Evolutionary conservation across 2,797 vertebrate genomes (phyloP), one percentile per base, ranked within the genome.

Genomic region (Glyptemys insculpta): DNA sequence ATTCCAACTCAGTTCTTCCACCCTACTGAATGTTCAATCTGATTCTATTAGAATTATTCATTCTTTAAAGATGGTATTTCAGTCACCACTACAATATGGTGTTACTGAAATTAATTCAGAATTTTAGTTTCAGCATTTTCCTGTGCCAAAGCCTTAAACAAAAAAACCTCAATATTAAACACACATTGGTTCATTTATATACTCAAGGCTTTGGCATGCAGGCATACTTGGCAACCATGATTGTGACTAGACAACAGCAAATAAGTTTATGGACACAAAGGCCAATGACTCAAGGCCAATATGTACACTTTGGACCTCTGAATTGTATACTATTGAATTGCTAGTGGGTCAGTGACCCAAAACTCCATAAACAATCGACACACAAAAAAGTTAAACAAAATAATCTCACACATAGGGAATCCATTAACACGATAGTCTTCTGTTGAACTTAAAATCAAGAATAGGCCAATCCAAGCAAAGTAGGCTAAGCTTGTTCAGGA

Each of bases 181-280:
- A 89, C 1, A 54, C 1, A 1, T 78, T 3, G 11, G 68, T 78
- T 89, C 12, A 92, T 95, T 93, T 62, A 78, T 34, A 80, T 79
- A 56, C 41, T 88, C 74, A 88, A 94, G 90, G 50, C 65, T 27
- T 91, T 96, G 89, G 91, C 88, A 97, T 82, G 86, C 65, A 83
- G 65, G 76, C 52, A 89, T 27, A 78, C 85, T 94, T 95, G 82
- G 89, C 92, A 95, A 96, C 83, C 57, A 79, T 34, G 91, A 87
- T 16, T 92, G 83, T 54, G 59, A 50, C 27, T 12, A 72, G 85
- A 90, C 52, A 95, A 56, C 68, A 93, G 85, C 72, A 89, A 95
- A 93, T 93, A 90, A 87, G 87, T 95, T 97, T 94, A 94, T 47
- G 59, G 89, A 97, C 85, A 93, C 0, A 6, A 91, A 94, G 95